Conservation (phyloP, 2,113 vertebrate genomes). For the Lichenostomus cassidix region DNA sequence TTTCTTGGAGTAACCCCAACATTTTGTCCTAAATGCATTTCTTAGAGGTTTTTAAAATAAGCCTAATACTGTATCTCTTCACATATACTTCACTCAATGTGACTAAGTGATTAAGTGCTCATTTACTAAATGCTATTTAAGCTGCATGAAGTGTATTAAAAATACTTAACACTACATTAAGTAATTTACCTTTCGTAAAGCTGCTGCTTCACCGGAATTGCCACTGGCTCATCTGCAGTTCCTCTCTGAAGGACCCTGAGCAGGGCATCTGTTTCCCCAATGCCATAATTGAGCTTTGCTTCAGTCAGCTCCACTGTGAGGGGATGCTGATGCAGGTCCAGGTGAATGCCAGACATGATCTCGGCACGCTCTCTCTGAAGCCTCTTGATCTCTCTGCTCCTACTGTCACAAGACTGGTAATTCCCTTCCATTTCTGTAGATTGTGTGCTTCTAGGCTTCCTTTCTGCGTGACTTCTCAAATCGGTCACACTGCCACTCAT, state of each 20-base stretch:
- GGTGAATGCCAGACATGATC: slow-evolving; percentile 81
- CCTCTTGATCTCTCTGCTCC: slow-evolving; percentile 76
- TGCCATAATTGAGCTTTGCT: slow-evolving; percentile 87
- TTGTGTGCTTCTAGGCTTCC: not conserved
- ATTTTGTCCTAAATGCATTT: not conserved
- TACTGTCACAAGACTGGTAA: slow-evolving; percentile 35
- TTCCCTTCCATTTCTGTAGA: not conserved
- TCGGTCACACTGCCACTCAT: not conserved
- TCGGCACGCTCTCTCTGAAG: slow-evolving; percentile 79
- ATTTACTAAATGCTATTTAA: not conserved
- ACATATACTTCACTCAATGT: not conserved
- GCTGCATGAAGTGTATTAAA: not conserved
- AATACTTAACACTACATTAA: not conserved
- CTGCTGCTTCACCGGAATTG: slow-evolving; percentile 72
- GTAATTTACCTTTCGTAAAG: slow-evolving; percentile 79
- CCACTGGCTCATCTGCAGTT: slow-evolving; percentile 57
- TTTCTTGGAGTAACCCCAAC: not conserved
- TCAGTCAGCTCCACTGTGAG: slow-evolving; percentile 89
- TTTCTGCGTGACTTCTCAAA: not conserved
- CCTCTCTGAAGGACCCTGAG: slow-evolving; percentile 82
- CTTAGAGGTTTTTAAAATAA: not conserved
- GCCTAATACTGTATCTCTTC: not conserved
- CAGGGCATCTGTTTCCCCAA: slow-evolving; percentile 87
- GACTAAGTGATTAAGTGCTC: not conserved
- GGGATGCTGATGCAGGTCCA: slow-evolving; percentile 79